phyloP scores from a whole-genome alignment of 2,113 vertebrate species.

The Coregonus clupeaformis region DNA sequence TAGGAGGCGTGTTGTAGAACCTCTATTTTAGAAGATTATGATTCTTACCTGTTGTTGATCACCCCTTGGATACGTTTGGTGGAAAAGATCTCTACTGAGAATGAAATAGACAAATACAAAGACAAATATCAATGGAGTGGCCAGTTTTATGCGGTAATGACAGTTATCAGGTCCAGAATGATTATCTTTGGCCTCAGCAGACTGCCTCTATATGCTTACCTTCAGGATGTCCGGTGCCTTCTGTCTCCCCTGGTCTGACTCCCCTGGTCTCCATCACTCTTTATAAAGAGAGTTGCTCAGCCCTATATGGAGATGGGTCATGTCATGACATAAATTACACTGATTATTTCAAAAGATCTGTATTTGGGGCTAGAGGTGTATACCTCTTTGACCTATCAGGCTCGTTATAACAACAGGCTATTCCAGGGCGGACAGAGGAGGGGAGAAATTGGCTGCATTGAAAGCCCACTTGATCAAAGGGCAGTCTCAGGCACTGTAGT shows the following conservation, averaged over 20 bases:
- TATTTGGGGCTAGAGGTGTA: background rate
- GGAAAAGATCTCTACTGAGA: background rate
- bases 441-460: background rate
- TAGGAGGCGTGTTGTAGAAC: background rate
- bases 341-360: background rate
- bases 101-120: background rate
- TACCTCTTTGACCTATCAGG: background rate
- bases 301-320: constrained; percentile 1
- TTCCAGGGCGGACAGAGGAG: background rate
- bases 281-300: constrained; percentile 3
- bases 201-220: background rate
- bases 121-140: background rate
- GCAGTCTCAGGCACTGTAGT: background rate
- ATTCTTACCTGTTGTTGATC: background rate
- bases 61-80: background rate
- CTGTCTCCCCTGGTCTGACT: background rate
- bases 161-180: background rate
- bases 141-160: background rate
- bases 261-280: background rate
- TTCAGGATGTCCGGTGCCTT: background rate
- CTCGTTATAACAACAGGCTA: background rate
- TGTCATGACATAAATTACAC: background rate
- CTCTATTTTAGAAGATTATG: background rate
- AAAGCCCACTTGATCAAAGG: background rate
- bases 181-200: background rate